Base-by-base conservation (phyloP, 2,113 vertebrate genomes). In the Lonchura striata region DNA sequence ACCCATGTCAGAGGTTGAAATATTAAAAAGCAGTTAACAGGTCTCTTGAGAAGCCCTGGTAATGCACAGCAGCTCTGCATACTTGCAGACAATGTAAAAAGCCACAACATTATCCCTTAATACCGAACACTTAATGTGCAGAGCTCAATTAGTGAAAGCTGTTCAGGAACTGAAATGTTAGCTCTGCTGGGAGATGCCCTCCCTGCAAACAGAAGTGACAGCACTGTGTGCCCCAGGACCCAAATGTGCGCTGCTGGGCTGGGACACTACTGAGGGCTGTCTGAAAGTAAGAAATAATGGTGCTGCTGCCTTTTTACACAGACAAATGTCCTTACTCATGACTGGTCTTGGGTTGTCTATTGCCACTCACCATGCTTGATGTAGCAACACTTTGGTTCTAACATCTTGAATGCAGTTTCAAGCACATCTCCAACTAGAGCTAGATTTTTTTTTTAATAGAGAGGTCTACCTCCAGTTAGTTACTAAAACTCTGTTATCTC, bases 51-150 rank as follows among this genome's bases (percentile, higher is more conserved):
- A 86, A 54, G n/a, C 61, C 39, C n/a, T 41, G 7, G 90, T 83
- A 88, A 71, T 28, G 80, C 88, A 87, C 68, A 90, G 52, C 56
- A 96, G 85, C 70, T 91, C 86, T 82, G 35, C 82, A 95, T 94
- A 64, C 64, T 94, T 93, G 52, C 61, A 95, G 82, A 85, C 95
- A 96, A 93, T 78, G 56, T 83, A 78, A 83, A 92, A 92, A 94
- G 52, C 92, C 79, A 82, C 93, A 93, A 27, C 18, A 44, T 68
- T 95, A 88, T 56, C 85, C 91, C 49, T 87, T 81, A 75, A 75
- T 92, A 89, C 60, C 10, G 1, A 78, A 86, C 31, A 52, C 52
- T 95, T 77, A 39, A 46, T 30, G 71, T 56, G 79, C 68, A 64
- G 44, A 83, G 35, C 60, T 95, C 79, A 33, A 44, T 92, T 70